Evolutionary conservation across 2,888 invertebrate genomes (phyloP).

Genomic region (Tipula confusa): DNA sequence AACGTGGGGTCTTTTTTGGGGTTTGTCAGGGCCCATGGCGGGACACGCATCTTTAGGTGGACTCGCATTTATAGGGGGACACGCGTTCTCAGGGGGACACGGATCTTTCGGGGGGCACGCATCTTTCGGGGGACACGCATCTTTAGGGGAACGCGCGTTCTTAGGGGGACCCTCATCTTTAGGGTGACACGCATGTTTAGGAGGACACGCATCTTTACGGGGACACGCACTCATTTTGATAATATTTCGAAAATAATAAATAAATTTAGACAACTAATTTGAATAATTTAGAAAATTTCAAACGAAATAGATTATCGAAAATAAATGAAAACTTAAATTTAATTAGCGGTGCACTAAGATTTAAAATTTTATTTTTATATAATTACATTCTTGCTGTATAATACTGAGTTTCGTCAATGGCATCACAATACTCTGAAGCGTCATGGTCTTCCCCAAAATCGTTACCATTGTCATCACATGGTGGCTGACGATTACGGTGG

Average conservation of each 20-base stretch:
- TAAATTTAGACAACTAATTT: not conserved
- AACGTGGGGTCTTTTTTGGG: not conserved
- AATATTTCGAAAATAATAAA: not conserved
- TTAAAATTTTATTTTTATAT: too few species aligned
- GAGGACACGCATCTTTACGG: not conserved
- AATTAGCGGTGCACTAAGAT: not conserved
- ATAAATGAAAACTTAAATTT: not conserved
- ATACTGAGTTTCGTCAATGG: too few species aligned
- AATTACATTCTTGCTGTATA: too few species aligned
- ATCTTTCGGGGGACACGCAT: too few species aligned
- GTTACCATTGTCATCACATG: not conserved
- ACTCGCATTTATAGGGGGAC: too few species aligned
- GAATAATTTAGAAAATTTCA: not conserved
- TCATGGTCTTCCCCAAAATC: not conserved
- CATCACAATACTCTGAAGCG: not conserved
- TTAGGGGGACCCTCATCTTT: too few species aligned
- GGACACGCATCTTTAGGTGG: not conserved
- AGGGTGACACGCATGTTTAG: too few species aligned
- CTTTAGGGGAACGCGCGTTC: too few species aligned
- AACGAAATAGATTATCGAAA: not conserved
- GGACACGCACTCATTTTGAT: not conserved
- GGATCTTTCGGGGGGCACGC: too few species aligned
- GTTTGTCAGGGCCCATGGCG: not conserved
- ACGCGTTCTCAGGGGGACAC: too few species aligned
- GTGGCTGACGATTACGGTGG: too few species aligned